Percentiles rank a stretch among this genome's conserved stretches.
Evolutionary conservation across 2,797 vertebrate genomes (phyloP).

Genomic region (Heliangelus exortis): DNA sequence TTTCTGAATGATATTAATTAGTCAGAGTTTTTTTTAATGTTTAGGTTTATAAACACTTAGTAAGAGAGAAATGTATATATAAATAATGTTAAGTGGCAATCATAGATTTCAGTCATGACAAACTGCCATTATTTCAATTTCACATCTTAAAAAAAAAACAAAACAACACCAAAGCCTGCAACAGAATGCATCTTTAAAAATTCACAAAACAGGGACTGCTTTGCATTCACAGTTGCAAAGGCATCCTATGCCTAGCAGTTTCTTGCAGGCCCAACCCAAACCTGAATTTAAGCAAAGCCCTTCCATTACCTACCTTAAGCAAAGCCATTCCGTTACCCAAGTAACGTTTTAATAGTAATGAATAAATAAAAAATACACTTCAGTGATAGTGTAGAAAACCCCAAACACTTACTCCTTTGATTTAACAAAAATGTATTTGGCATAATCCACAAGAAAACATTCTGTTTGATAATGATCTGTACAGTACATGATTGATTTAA

Average conservation of each 20-base stretch:
- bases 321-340: background rate
- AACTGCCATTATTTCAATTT: background rate
- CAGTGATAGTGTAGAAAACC: background rate
- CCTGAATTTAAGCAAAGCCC: background rate
- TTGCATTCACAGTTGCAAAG: background rate
- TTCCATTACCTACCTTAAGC: background rate
- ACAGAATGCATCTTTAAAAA: background rate
- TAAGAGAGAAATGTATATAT: background rate
- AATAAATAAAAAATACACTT: background rate
- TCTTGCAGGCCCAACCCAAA: background rate
- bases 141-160: background rate
- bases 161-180: background rate
- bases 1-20: background rate
- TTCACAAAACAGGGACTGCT: background rate
- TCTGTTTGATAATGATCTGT: conserved; percentile 53
- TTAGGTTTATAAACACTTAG: background rate
- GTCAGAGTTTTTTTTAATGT: background rate
- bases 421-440: conserved; percentile 68
- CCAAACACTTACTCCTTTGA: conserved; percentile 68
- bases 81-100: background rate
- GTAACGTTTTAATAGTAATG: too few species aligned
- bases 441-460: conserved; percentile 84
- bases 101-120: background rate
- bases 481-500: conserved; percentile 66
- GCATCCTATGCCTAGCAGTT: background rate